These are phyloP conservation scores for Pomatorhinus ruficollis DNA, from an alignment of 2,113 vertebrate genomes.

Conservation along the genomic window DNA sequence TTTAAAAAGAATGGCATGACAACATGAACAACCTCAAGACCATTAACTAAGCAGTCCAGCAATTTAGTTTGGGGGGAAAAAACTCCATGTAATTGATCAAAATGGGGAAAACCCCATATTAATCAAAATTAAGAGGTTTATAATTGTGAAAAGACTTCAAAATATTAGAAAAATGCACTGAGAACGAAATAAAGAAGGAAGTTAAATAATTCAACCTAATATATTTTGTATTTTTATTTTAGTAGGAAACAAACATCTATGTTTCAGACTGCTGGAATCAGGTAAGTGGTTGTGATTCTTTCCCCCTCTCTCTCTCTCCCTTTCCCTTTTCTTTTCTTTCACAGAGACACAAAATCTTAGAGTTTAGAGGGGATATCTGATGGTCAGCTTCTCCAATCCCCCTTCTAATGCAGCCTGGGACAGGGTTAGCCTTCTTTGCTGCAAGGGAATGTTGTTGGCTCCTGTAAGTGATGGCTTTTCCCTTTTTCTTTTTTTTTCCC, in stretches of 20 bases:
- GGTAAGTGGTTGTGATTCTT: background rate
- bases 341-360: background rate
- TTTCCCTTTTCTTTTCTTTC: background rate
- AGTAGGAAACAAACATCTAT: background rate
- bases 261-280: background rate
- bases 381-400: background rate
- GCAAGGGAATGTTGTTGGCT: background rate
- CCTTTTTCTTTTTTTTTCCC: background rate
- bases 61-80: background rate
- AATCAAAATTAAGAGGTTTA: background rate
- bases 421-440: background rate
- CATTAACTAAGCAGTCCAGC: background rate
- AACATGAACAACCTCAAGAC: background rate
- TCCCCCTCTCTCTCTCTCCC: rapidly evolving
- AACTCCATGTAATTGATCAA: background rate
- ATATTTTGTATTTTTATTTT: background rate
- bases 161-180: background rate
- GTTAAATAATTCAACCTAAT: background rate
- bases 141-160: background rate
- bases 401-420: background rate
- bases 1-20: background rate
- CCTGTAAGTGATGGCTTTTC: background rate
- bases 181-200: background rate
- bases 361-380: background rate
- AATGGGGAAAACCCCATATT: background rate